These are phyloP conservation scores for Hemiscyllium ocellatum DNA, from an alignment of 2,113 vertebrate species.

Conservation along the genomic window DNA sequence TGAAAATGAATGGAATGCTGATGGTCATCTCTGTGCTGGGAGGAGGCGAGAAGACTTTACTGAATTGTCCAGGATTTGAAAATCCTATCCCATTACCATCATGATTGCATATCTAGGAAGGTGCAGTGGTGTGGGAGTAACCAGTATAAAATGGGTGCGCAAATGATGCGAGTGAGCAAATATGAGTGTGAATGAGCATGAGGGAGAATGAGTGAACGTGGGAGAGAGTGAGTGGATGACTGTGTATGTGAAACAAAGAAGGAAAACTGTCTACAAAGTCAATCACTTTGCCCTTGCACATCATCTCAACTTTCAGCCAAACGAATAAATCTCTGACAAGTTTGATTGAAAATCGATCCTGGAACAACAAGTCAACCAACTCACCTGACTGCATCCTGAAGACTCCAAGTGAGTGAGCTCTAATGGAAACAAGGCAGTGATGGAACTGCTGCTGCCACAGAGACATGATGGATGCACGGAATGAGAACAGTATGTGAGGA, in stretches of 20 bases:
- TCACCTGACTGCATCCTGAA: slow-evolving; percentile 4
- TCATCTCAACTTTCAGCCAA: background rate
- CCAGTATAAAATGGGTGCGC: background rate
- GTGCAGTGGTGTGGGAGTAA: too few relatives aligned
- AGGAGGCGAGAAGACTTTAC: background rate
- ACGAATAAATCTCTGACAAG: slow-evolving; percentile 9
- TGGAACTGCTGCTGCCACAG: background rate
- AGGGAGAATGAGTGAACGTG: background rate
- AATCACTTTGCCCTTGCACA: background rate
- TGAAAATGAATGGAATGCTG: background rate
- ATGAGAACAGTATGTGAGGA: background rate
- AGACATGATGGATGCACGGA: slow-evolving; percentile 16
- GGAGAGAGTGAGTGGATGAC: background rate
- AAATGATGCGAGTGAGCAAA: background rate
- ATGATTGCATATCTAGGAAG: background rate
- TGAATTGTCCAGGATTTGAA: background rate
- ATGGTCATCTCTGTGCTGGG: background rate
- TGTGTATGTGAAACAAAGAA: background rate
- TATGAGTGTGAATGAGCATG: background rate
- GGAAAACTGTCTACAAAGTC: background rate
- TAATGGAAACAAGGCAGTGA: slow-evolving; percentile 20
- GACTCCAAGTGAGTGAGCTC: background rate
- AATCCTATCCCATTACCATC: background rate
- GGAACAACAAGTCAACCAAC: background rate
- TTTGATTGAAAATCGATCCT: slow-evolving; percentile 18